phyloP scores from a whole-genome alignment of 2,888 invertebrate species.

The Xestia c-nigrum region DNA sequence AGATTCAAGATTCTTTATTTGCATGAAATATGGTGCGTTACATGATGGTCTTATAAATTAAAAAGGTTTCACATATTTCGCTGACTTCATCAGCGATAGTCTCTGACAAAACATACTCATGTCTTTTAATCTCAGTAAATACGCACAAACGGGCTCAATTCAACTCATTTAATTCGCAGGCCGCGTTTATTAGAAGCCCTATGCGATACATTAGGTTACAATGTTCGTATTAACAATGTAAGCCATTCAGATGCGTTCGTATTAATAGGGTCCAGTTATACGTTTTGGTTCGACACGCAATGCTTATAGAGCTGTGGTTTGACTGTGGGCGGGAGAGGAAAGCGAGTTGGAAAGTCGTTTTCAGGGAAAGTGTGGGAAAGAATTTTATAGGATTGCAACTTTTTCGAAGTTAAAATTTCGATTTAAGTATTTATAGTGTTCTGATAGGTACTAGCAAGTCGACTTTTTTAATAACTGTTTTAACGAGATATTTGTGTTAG shows the following conservation, averaged over 20 bases:
- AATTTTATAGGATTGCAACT: not conserved
- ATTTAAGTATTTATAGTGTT: not conserved
- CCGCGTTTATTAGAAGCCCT: constrained; percentile 41
- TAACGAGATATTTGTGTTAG: not conserved
- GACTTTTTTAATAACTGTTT: not conserved
- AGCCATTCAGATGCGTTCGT: constrained; percentile 54
- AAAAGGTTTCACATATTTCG: no score
- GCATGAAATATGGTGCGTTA: no score
- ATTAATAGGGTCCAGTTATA: constrained; percentile 62
- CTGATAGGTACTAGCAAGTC: not conserved
- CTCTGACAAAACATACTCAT: constrained; percentile 20
- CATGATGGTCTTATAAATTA: no score
- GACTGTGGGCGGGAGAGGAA: constrained; percentile 21
- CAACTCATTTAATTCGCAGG: constrained; percentile 46
- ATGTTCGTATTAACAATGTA: constrained; percentile 60
- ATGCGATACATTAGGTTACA: constrained; percentile 43
- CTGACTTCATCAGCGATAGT: no score
- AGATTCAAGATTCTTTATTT: no score
- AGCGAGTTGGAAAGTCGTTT: not conserved
- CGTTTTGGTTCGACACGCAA: constrained; percentile 69
- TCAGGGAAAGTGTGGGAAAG: not conserved
- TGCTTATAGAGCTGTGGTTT: constrained; percentile 34
- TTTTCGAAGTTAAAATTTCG: not conserved
- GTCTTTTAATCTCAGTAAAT: constrained; percentile 9
- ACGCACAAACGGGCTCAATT: constrained; percentile 13